phyloP scores from a whole-genome alignment of 2,888 invertebrate species.

The Hemistola chrysoprasaria region DNA sequence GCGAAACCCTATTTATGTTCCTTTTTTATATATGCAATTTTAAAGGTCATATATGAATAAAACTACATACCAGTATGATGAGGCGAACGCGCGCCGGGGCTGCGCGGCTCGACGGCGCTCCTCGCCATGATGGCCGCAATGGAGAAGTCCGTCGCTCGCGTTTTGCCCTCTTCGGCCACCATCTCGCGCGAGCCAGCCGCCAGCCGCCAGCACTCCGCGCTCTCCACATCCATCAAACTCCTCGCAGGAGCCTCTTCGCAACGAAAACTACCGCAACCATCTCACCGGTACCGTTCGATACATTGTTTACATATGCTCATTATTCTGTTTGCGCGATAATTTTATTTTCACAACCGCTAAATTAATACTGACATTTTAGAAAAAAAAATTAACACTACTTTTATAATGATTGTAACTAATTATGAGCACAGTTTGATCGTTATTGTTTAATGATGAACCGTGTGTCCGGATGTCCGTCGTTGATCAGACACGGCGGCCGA shows the following conservation, averaged over 20 bases:
- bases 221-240: slow-evolving; percentile 78
- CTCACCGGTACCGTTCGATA: slow-evolving; percentile 60
- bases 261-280: slow-evolving; percentile 38
- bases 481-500: slow-evolving; percentile 58
- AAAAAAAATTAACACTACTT: slow-evolving; percentile 10
- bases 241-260: slow-evolving; percentile 45
- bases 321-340: slow-evolving; percentile 4
- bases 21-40: no score
- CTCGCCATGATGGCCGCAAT: slow-evolving; percentile 97
- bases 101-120: slow-evolving; percentile 71
- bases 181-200: slow-evolving; percentile 35
- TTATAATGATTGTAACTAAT: not conserved
- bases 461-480: slow-evolving; percentile 36
- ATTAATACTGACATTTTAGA: slow-evolving; percentile 8
- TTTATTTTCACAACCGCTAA: slow-evolving; percentile 5
- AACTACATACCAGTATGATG: slow-evolving; percentile 57
- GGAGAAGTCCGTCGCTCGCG: slow-evolving; percentile 94
- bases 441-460: slow-evolving; percentile 36
- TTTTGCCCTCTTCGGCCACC: slow-evolving; percentile 76
- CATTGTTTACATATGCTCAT: slow-evolving; percentile 39
- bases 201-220: slow-evolving; percentile 64
- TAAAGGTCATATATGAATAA: slow-evolving; percentile 14
- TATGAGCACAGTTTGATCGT: slow-evolving; percentile 24
- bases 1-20: no score
- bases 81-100: slow-evolving; percentile 71